These are phyloP conservation scores for Palaemon carinicauda DNA, from an alignment of 1,140 invertebrate species.

Conservation along the genomic window DNA sequence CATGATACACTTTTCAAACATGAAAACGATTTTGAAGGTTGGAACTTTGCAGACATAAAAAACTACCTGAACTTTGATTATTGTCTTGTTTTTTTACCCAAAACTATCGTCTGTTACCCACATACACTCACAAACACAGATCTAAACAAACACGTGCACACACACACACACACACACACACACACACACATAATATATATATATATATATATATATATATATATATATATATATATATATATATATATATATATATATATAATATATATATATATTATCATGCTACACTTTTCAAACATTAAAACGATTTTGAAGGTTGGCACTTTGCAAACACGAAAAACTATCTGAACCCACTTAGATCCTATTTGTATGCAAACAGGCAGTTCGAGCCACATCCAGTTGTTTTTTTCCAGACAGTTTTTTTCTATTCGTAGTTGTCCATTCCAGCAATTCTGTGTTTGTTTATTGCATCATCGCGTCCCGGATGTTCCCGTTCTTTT, in stretches of 20 bases:
- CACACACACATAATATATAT: not conserved
- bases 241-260: not conserved
- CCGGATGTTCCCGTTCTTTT: not conserved
- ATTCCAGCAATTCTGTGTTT: not conserved
- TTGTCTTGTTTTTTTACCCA: too few relatives aligned
- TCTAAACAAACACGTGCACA: too few relatives aligned
- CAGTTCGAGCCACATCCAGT: not conserved
- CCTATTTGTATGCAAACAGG: not conserved
- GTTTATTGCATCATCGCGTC: not conserved
- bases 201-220: not conserved
- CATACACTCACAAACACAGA: too few relatives aligned
- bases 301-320: too few relatives aligned
- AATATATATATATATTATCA: not conserved
- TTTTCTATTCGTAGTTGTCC: not conserved
- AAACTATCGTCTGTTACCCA: too few relatives aligned
- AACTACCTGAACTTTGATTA: too few relatives aligned
- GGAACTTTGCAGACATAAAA: too few relatives aligned
- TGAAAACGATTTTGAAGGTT: too few relatives aligned
- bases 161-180: not conserved
- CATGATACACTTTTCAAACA: too few relatives aligned
- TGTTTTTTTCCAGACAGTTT: not conserved
- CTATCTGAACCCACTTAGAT: too few relatives aligned
- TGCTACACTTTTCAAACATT: too few relatives aligned
- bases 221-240: not conserved
- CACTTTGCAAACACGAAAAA: too few relatives aligned